Percentiles rank a stretch among this genome's conserved stretches.
phyloP scores from a whole-genome alignment of 2,888 invertebrate species.

The Molorchus minor region DNA sequence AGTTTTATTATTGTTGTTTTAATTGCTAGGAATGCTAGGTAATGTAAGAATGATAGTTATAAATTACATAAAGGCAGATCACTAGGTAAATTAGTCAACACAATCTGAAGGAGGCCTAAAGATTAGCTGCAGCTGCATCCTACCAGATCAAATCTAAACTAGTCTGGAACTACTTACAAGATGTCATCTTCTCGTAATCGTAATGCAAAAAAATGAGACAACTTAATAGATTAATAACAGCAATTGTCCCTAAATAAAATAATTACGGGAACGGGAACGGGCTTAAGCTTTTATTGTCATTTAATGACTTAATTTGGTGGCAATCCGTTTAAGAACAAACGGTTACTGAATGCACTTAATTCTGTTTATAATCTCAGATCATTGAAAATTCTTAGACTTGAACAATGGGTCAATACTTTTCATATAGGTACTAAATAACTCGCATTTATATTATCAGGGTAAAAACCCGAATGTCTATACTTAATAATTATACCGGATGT shows the following conservation, averaged over 20 bases:
- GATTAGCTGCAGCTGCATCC: too few relatives aligned
- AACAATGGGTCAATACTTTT: neutral
- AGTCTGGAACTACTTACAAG: neutral
- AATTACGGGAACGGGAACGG: constrained; percentile 10
- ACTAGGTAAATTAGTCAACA: too few relatives aligned
- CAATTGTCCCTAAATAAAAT: constrained; percentile 16
- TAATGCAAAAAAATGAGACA: neutral
- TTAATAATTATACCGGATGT: too few relatives aligned
- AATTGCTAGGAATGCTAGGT: too few relatives aligned
- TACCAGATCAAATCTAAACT: too few relatives aligned
- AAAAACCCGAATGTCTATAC: too few relatives aligned
- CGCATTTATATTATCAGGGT: too few relatives aligned
- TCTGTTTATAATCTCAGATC: neutral
- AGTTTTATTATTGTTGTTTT: too few relatives aligned
- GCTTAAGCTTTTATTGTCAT: constrained; percentile 9
- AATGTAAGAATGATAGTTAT: too few relatives aligned
- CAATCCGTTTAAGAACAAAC: neutral
- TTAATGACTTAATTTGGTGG: constrained; percentile 18
- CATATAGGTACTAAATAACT: neutral
- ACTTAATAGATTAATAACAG: neutral
- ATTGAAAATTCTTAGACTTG: neutral
- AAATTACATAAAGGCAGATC: too few relatives aligned
- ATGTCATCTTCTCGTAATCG: neutral
- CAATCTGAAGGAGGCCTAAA: too few relatives aligned
- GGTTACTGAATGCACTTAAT: neutral